Evolutionary conservation across 2,113 vertebrate genomes (phyloP).

Genomic region (Callorhinus ursinus): DNA sequence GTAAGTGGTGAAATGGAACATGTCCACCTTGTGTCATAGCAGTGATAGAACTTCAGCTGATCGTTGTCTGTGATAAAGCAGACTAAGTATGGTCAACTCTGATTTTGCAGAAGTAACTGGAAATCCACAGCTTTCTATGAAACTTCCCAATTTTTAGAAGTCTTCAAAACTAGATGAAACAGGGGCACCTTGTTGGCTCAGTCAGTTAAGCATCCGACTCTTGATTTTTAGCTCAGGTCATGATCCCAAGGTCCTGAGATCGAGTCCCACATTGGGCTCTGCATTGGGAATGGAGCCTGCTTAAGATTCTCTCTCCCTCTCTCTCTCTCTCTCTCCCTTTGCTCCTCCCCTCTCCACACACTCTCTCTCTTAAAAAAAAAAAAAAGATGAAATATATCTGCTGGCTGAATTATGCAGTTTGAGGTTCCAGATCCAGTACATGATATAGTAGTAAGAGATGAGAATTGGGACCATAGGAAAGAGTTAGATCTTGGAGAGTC

Average conservation of each 20-base stretch:
- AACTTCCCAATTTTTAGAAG: neutral
- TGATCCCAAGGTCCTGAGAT: neutral
- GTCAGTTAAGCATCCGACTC: neutral
- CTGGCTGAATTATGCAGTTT: neutral
- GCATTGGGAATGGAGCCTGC: neutral
- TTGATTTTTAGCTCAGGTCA: neutral
- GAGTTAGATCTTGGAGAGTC: neutral
- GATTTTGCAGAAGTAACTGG: neutral
- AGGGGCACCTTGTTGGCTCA: neutral
- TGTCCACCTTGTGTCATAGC: neutral
- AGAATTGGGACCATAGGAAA: neutral
- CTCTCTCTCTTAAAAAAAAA: neutral
- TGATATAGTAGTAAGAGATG: neutral
- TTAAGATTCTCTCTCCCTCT: neutral
- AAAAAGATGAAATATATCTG: neutral
- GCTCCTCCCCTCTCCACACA: neutral
- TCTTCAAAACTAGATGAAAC: neutral
- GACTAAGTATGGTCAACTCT: neutral
- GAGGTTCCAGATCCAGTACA: neutral
- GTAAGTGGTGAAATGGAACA: neutral
- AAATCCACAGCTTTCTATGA: neutral
- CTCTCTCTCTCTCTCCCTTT: neutral
- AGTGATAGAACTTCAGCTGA: neutral
- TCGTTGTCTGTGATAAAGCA: neutral
- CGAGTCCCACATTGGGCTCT: neutral